Conservation (phyloP, 2,888 invertebrate genomes). For the Drosophila percnosoma region DNA sequence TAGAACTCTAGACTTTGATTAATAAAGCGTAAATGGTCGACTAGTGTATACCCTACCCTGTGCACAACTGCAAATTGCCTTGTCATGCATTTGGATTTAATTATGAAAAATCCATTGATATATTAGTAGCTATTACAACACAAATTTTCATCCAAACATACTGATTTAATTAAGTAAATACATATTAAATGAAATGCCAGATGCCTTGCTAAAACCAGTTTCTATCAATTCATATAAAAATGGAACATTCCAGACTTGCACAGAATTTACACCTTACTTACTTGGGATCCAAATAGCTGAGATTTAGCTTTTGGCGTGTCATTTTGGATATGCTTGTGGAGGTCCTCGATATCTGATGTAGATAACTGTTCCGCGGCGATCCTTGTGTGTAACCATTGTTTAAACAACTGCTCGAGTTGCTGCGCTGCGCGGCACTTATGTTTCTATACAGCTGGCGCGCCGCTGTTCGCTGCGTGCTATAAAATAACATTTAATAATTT, state of each 20-base stretch:
- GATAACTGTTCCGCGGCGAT: constrained; percentile 29
- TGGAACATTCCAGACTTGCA: neutral
- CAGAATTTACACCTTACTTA: constrained; percentile 32
- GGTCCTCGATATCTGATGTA: constrained; percentile 32
- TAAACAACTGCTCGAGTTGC: constrained; percentile 52
- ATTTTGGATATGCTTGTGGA: constrained; percentile 42
- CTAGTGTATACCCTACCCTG: neutral
- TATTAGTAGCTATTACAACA: neutral
- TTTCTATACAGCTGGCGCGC: constrained; percentile 47
- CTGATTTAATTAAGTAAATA: neutral
- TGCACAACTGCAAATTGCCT: neutral
- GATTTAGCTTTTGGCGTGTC: constrained; percentile 59
- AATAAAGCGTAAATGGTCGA: neutral
- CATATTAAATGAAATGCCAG: neutral
- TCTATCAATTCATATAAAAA: neutral
- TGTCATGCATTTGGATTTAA: neutral
- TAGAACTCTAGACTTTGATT: neutral
- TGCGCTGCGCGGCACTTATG: constrained; percentile 56
- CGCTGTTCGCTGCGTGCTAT: constrained; percentile 34
- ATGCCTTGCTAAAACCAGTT: neutral
- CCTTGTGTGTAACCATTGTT: constrained; percentile 14
- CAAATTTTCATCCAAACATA: neutral
- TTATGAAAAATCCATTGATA: neutral
- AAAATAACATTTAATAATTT: neutral
- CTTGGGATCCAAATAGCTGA: constrained; percentile 81